A percentile compares a stretch with the other conserved stretches of the same genome.
phyloP scores from a whole-genome alignment of 2,113 vertebrate genomes.

The Campylomormyrus numenius region DNA sequence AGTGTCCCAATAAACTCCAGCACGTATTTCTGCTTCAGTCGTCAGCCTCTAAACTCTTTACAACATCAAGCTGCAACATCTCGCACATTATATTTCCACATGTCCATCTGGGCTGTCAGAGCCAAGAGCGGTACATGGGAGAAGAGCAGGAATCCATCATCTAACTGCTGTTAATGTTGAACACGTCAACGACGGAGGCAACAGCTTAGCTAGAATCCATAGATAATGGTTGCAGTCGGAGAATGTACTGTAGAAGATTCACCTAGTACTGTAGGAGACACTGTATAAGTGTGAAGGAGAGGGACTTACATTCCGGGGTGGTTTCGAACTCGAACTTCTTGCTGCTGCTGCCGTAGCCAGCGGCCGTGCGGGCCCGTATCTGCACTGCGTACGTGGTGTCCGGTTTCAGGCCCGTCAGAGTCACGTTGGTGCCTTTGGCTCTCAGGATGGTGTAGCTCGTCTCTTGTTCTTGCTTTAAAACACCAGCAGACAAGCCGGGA shows the following conservation, averaged over 20 bases:
- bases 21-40: not conserved
- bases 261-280: not conserved
- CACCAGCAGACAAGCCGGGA: not conserved
- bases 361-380: conserved; percentile 90
- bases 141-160: not conserved
- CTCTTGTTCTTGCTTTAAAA: conserved; percentile 93
- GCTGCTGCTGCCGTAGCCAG: conserved; percentile 88
- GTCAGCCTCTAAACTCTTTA: not conserved
- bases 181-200: not conserved
- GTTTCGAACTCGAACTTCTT: conserved; percentile 96
- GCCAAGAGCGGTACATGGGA: not conserved
- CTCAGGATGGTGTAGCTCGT: conserved; percentile 96
- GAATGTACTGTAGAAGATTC: not conserved
- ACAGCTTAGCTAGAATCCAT: not conserved
- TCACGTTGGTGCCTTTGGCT: conserved; percentile 86
- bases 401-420: conserved; percentile 86
- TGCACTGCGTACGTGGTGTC: conserved; percentile 90
- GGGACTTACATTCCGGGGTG: conserved; percentile 87
- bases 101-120: not conserved
- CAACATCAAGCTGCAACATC: not conserved
- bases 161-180: not conserved
- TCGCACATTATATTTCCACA: not conserved
- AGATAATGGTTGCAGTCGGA: not conserved
- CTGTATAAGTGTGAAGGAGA: not conserved
- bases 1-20: not conserved